phyloP scores from a whole-genome alignment of 2,888 invertebrate species.

The Ethmia dodecea region DNA sequence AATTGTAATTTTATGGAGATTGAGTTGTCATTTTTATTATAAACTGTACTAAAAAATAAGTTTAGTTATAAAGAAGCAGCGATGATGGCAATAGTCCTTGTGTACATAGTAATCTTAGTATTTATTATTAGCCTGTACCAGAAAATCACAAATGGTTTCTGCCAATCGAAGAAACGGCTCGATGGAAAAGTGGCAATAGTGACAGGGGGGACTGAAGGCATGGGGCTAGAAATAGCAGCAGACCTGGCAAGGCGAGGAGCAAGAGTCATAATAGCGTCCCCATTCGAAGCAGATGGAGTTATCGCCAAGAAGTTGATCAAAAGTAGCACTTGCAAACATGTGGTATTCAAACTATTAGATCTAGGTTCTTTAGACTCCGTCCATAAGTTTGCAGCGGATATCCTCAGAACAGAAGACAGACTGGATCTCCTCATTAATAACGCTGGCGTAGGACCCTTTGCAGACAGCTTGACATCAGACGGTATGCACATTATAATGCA shows the following conservation, averaged over 20 bases:
- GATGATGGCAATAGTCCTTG: too few relatives aligned
- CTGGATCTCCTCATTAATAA: constrained; percentile 91
- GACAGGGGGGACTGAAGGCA: constrained; percentile 52
- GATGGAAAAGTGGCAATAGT: constrained; percentile 38
- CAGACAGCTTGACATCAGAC: constrained; percentile 80
- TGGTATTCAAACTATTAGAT: constrained; percentile 83
- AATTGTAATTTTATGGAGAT: too few relatives aligned
- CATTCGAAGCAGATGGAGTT: constrained; percentile 40
- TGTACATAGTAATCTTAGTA: background rate
- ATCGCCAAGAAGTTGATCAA: constrained; percentile 74
- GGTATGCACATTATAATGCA: constrained; percentile 91
- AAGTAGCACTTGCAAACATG: constrained; percentile 79
- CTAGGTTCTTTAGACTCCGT: constrained; percentile 84
- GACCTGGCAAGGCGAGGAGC: constrained; percentile 49
- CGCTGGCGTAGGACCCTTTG: constrained; percentile 84
- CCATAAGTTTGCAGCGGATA: constrained; percentile 85
- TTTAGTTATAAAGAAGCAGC: too few relatives aligned
- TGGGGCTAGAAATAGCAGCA: constrained; percentile 47
- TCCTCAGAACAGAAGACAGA: constrained; percentile 80
- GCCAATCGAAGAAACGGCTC: constrained; percentile 29
- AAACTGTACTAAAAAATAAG: too few relatives aligned
- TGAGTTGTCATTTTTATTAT: too few relatives aligned
- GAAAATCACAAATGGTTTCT: constrained; percentile 25
- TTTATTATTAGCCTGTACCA: constrained; percentile 14
- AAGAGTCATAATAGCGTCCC: constrained; percentile 48